A percentile compares a stretch with the other conserved stretches of the same genome.
Conservation (phyloP, 1,140 invertebrate species). For the Leptopilina clavipes region DNA sequence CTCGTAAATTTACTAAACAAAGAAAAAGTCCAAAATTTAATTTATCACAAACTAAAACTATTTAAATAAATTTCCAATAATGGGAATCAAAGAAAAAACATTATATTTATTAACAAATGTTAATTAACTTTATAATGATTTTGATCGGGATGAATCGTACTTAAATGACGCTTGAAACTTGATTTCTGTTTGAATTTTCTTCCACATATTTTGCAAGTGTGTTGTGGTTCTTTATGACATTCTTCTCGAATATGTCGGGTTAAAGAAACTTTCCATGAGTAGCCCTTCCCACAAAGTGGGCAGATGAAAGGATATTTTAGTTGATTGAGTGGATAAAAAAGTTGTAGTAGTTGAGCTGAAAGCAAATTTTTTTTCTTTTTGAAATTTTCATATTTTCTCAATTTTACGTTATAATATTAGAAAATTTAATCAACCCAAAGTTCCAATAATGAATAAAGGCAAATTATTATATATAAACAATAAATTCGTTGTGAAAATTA, state of each 20-base stretch:
- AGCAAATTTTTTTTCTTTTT: background rate
- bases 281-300: constrained; percentile 48
- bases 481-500: no score
- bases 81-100: no score
- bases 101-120: background rate
- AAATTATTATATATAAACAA: no score
- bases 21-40: no score
- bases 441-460: no score
- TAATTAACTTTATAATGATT: background rate
- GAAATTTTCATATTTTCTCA: background rate
- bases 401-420: no score
- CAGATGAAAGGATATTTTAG: constrained; percentile 48
- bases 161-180: constrained; percentile 57
- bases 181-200: constrained; percentile 73
- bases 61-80: no score
- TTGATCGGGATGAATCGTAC: constrained; percentile 40
- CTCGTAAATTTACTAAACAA: no score
- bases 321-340: background rate
- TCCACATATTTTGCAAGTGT: constrained; percentile 67
- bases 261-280: constrained; percentile 51
- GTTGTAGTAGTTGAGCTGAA: constrained; percentile 1
- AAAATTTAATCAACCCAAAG: no score
- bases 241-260: constrained; percentile 68
- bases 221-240: constrained; percentile 67
- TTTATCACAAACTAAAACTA: no score